Conservation (phyloP, 2,113 vertebrate species). For the Archilochus colubris region DNA sequence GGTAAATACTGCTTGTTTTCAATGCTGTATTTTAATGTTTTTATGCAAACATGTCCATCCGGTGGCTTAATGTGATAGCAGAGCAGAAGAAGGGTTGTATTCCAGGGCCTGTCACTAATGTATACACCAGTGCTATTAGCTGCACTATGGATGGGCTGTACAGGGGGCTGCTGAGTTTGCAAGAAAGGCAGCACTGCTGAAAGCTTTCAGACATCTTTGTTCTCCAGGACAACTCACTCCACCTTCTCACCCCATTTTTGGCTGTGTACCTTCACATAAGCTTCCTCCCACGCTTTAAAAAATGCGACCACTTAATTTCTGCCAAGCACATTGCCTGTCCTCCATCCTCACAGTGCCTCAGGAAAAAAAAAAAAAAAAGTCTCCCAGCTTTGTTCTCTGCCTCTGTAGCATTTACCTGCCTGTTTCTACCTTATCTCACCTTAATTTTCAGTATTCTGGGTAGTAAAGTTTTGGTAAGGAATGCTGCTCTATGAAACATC, state of each 20-base stretch:
- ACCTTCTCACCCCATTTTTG: not conserved
- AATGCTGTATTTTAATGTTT: not conserved
- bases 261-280: not conserved
- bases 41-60: conserved; percentile 2
- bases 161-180: not conserved
- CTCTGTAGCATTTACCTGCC: not conserved
- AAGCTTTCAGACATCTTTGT: not conserved
- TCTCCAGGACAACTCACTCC: not conserved
- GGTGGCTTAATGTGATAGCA: not conserved
- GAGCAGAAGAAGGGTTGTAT: not conserved
- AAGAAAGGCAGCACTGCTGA: not conserved
- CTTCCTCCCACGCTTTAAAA: not conserved
- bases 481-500: not conserved
- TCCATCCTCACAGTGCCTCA: not conserved
- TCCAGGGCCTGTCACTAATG: not conserved
- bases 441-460: not conserved
- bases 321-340: not conserved
- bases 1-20: not conserved
- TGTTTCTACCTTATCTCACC: not conserved
- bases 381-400: not conserved
- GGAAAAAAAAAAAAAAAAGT: not conserved
- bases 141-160: not conserved
- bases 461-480: not conserved
- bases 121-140: not conserved
- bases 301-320: not conserved